Percentiles rank a stretch among this genome's conserved stretches.
Evolutionary conservation across 2,113 vertebrate genomes (phyloP).

Genomic region (Notothenia coriiceps): DNA sequence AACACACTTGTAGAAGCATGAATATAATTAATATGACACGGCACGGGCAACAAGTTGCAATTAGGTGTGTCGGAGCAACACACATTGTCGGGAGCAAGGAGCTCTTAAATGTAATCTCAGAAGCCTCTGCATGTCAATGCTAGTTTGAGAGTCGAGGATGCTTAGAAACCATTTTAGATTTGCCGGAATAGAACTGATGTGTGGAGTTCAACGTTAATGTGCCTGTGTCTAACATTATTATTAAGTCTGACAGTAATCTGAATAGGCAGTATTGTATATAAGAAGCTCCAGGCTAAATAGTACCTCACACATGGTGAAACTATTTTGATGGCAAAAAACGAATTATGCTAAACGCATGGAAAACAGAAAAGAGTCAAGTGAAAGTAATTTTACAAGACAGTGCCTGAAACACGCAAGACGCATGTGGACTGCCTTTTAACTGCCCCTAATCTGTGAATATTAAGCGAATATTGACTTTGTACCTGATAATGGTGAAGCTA

Average conservation of each 20-base stretch:
- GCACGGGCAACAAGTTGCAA: neutral
- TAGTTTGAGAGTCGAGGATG: neutral
- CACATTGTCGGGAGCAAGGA: neutral
- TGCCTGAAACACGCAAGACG: constrained; percentile 21
- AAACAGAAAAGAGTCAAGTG: constrained; percentile 2
- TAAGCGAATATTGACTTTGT: neutral
- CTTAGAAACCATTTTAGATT: neutral
- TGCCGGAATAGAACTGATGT: neutral
- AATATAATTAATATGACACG: neutral
- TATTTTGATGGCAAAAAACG: constrained; percentile 13
- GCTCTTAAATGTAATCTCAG: constrained; percentile 1
- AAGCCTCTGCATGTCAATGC: neutral
- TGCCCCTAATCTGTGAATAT: constrained; percentile 18
- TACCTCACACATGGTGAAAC: constrained; percentile 32
- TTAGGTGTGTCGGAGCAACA: neutral
- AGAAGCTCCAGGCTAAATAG: constrained; percentile 23
- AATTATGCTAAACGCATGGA: neutral
- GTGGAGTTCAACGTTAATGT: neutral
- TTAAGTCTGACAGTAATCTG: neutral
- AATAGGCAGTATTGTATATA: neutral
- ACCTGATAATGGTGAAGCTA: neutral
- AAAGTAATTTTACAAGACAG: constrained; percentile 19
- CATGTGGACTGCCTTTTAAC: constrained; percentile 19
- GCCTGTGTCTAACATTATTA: neutral
- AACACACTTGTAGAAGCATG: neutral